Evolutionary conservation across 2,888 invertebrate species (phyloP), one percentile per base, ranked within the genome.

Genomic region (Eupithecia subumbrata): DNA sequence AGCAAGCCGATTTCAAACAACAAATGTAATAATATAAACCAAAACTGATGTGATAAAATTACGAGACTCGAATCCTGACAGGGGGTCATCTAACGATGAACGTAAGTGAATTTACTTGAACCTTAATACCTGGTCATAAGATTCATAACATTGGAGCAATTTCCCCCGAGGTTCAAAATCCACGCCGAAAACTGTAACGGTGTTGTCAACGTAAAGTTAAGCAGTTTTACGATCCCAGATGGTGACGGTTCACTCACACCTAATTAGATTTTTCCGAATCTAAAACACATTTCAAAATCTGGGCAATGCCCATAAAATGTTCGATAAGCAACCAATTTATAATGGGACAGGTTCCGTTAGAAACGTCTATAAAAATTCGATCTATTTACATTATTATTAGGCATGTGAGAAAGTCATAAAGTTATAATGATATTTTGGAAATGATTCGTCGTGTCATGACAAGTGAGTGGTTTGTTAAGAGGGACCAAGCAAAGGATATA

Each of bases 121-220:
- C 22, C 11, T 56, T 22, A 56, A 56, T 3, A 22, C 12, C 12
- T 25, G 22, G 22, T 25, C 5, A 60, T 60, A 25, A 60, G 60
- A 12, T 14, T 60, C 12, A 22, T 56, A 60, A 60, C 5, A 60
- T 25, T 25, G 12, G 60, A 12, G 12, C 5, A 12, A 48, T n/a
- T 48, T 48, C 9, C 22, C 52, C 22, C 52, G 25, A 25, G 25
- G 60, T 1, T 60, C 64, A 18, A 64, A 4, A 64, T 34, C 64
- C 78, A 82, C 81, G 82, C 82, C 82, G 83, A 83, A 82, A 81
- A 86, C 76, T 85, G 14, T 88, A 87, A 87, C 86, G 84, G 85
- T 83, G 81, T 80, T 83, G 82, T 78, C 82, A 82, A 83, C 77
- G 76, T 83, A 78, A 86, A 84, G 81, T 86, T 79, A 79, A 75